Evolutionary conservation across 2,113 vertebrate species (phyloP).

Genomic region (Ammodytes dubius): DNA sequence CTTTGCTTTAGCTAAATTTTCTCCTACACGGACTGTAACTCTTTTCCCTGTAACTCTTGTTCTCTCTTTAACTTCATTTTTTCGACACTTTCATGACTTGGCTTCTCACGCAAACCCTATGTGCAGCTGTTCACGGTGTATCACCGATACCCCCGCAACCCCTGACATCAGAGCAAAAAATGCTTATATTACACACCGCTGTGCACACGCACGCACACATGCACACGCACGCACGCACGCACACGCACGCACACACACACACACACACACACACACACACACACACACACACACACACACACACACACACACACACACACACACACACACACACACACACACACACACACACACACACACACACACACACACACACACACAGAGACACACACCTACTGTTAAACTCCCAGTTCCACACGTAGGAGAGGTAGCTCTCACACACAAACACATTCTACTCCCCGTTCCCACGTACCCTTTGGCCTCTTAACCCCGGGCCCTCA

Average conservation of each 20-base stretch:
- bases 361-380: conserved; percentile 22
- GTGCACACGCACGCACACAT: conserved; percentile 28
- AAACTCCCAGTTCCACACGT: conserved; percentile 32
- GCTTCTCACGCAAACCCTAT: conserved; percentile 74
- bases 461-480: conserved; percentile 74
- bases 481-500: conserved; percentile 57
- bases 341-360: conserved; percentile 29
- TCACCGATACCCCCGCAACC: conserved; percentile 76
- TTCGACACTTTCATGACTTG: conserved; percentile 72
- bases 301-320: conserved; percentile 48
- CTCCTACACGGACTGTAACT: conserved; percentile 45
- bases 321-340: conserved; percentile 24
- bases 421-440: conserved; percentile 40
- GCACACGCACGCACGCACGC: conserved; percentile 1
- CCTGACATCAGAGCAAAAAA: conserved; percentile 76
- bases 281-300: conserved; percentile 41
- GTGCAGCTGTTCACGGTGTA: conserved; percentile 85
- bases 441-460: conserved; percentile 49
- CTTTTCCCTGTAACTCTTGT: conserved; percentile 43
- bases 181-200: conserved; percentile 43
- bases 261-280: conserved; percentile 21
- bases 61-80: conserved; percentile 47
- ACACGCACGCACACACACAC: conserved; percentile 22
- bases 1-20: neutral
- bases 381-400: conserved; percentile 43